Conservation (phyloP, 2,113 vertebrate genomes). For the Barnardius zonarius region DNA sequence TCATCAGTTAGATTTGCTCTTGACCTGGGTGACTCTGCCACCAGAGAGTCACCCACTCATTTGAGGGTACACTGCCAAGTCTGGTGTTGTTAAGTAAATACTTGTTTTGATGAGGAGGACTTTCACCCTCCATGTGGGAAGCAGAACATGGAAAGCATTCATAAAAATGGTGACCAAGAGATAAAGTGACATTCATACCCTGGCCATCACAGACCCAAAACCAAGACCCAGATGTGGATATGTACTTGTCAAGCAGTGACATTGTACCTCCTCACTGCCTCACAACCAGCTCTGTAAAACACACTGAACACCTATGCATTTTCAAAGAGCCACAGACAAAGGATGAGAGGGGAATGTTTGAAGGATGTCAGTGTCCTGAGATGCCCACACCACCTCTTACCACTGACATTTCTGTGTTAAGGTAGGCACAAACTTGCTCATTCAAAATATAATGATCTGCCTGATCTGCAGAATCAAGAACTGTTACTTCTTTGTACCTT, state of each 20-base stretch:
- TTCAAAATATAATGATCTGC: not conserved
- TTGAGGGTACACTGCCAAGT: not conserved
- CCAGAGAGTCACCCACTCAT: not conserved
- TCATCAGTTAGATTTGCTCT: not conserved
- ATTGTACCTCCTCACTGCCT: not conserved
- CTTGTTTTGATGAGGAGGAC: not conserved
- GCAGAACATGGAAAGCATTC: not conserved
- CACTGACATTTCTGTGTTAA: not conserved
- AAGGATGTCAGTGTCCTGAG: not conserved
- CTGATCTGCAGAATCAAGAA: not conserved
- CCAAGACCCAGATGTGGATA: not conserved
- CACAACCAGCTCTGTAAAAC: not conserved
- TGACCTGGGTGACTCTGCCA: not conserved
- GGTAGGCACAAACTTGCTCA: not conserved
- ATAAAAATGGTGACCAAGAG: not conserved
- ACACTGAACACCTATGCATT: fast-evolving
- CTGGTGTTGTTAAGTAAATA: not conserved
- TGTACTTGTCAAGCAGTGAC: fast-evolving
- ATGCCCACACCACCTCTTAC: not conserved
- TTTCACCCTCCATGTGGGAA: not conserved
- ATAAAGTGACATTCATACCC: not conserved
- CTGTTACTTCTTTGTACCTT: not conserved
- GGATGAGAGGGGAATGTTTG: not conserved
- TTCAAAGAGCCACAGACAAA: not conserved
- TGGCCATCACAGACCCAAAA: not conserved